Evolutionary conservation across 2,113 vertebrate genomes (phyloP).

Genomic region (Coturnix japonica): DNA sequence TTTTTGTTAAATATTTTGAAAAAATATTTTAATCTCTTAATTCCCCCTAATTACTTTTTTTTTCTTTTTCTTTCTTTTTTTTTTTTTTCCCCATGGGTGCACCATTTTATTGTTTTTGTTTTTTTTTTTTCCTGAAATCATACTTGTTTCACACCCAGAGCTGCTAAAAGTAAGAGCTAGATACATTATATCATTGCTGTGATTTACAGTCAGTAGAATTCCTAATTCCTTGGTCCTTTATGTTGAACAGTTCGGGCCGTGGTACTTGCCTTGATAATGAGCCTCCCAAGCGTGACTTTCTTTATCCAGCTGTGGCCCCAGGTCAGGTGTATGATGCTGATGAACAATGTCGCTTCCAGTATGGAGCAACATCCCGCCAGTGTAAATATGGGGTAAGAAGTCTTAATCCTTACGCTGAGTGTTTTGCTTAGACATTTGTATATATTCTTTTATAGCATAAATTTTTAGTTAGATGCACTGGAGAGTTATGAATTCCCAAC

Average conservation of each 20-base stretch:
- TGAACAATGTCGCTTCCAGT: conserved; percentile 98
- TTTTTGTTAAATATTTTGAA: conserved; percentile 55
- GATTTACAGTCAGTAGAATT: conserved; percentile 67
- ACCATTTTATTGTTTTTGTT: conserved; percentile 34
- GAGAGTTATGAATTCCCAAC: conserved; percentile 11
- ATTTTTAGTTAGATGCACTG: conserved; percentile 38
- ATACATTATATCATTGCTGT: conserved; percentile 72
- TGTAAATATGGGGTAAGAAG: conserved; percentile 99
- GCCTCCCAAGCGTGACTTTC: conserved; percentile 99
- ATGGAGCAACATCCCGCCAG: conserved; percentile 95
- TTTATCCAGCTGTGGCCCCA: conserved; percentile 98
- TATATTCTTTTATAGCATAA: conserved; percentile 48
- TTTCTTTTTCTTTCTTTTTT: conserved; percentile 17
- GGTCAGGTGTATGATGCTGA: conserved; percentile 99
- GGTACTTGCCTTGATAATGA: conserved; percentile 99
- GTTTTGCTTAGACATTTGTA: conserved; percentile 58
- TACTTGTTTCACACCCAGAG: conserved; percentile 67
- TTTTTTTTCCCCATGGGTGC: conserved; percentile 39
- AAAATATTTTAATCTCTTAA: conserved; percentile 28
- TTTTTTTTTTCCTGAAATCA: conserved; percentile 61
- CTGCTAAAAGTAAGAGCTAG: conserved; percentile 68
- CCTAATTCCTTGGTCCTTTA: conserved; percentile 87
- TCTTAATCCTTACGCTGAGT: conserved; percentile 78
- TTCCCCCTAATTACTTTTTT: conserved; percentile 18
- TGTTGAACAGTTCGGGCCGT: conserved; percentile 99